Conservation (phyloP, 2,113 vertebrate genomes). For the Limnothrissa miodon region DNA sequence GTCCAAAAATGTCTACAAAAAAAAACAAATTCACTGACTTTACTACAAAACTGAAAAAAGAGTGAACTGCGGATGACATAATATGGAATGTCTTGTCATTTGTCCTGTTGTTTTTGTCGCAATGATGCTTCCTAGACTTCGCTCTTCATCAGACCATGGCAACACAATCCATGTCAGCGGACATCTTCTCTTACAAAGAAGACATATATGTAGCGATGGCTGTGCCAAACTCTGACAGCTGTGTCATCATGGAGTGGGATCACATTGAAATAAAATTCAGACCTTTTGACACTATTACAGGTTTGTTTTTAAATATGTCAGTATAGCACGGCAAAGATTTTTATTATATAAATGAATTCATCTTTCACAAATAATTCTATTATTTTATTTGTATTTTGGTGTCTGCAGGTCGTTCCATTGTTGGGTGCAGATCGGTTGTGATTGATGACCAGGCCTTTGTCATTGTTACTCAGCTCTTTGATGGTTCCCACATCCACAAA, state of each 20-base stretch:
- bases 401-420: slow-evolving; percentile 88
- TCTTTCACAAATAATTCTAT: neutral
- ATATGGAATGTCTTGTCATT: neutral
- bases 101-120: slow-evolving; percentile 20
- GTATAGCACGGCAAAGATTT: neutral
- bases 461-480: slow-evolving; percentile 94
- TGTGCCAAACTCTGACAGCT: slow-evolving; percentile 92
- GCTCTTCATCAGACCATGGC: slow-evolving; percentile 90
- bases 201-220: slow-evolving; percentile 94
- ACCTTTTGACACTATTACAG: slow-evolving; percentile 96
- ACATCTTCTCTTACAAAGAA: slow-evolving; percentile 91
- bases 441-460: slow-evolving; percentile 90
- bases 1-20: too few relatives aligned
- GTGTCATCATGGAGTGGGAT: slow-evolving; percentile 96
- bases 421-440: slow-evolving; percentile 91
- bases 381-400: neutral
- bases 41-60: neutral
- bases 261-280: slow-evolving; percentile 97
- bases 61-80: neutral
- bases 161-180: slow-evolving; percentile 90
- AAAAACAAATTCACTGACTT: too few relatives aligned
- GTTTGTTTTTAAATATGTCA: slow-evolving; percentile 60
- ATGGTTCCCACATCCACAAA: slow-evolving; percentile 93
- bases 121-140: slow-evolving; percentile 80
- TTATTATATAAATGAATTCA: neutral